Evolutionary conservation across 2,888 invertebrate species (phyloP).

Genomic region (Gastrophysa polygoni): DNA sequence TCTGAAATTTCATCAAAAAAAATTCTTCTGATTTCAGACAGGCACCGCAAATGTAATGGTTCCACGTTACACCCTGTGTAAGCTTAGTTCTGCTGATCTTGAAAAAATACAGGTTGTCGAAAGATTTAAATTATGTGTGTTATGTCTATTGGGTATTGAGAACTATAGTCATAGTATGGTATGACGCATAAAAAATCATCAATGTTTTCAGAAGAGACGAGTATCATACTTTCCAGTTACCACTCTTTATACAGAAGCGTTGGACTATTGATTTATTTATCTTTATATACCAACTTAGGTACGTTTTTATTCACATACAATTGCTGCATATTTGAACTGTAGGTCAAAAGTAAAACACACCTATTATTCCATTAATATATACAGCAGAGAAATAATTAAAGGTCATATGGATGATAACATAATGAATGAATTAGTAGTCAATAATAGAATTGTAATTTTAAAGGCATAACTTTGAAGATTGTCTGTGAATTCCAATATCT

Average conservation of each 20-base stretch:
- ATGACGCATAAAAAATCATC: too few species aligned
- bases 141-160: too few species aligned
- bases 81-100: too few species aligned
- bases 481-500: not conserved
- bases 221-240: not conserved
- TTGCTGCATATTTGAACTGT: conserved; percentile 34
- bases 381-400: conserved; percentile 18
- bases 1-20: too few species aligned
- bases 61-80: too few species aligned
- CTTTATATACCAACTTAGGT: not conserved
- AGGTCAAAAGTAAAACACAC: conserved; percentile 37
- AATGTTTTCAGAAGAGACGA: too few species aligned
- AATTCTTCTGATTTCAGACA: too few species aligned
- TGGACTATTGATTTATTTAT: too few species aligned
- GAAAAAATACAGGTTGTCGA: too few species aligned
- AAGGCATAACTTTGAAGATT: not conserved
- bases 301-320: conserved; percentile 14
- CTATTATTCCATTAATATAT: conserved; percentile 36
- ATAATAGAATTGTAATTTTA: not conserved
- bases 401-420: conserved; percentile 25
- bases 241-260: not conserved
- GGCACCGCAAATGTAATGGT: too few species aligned
- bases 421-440: conserved; percentile 22
- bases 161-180: too few species aligned
- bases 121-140: too few species aligned